These are phyloP conservation scores for Paragorgia papillata DNA, from an alignment of 92 coral and sea anemone genomes.

Conservation along the genomic window DNA sequence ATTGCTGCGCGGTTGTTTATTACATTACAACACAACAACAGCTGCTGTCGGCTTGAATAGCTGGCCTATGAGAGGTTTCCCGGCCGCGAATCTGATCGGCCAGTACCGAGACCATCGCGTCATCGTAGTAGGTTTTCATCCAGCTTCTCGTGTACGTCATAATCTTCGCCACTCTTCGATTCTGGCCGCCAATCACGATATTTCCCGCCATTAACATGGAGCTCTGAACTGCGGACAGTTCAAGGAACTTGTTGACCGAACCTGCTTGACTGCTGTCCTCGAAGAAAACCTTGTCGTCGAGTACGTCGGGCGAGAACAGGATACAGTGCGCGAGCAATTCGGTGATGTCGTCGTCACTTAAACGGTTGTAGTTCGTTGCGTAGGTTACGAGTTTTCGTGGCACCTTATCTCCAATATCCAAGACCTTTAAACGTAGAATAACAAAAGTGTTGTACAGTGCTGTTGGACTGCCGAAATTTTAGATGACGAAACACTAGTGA, in stretches of 20 bases:
- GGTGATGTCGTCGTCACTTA: slow-evolving; percentile 3
- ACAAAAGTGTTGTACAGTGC: too few relatives aligned
- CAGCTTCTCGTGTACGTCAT: slow-evolving; percentile 22
- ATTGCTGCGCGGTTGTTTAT: too few relatives aligned
- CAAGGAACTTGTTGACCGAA: slow-evolving; percentile 1
- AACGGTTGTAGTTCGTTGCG: background rate
- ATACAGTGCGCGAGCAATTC: slow-evolving; percentile 14
- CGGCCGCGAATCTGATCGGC: background rate
- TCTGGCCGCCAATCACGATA: slow-evolving; percentile 14
- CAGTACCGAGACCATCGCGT: slow-evolving; percentile 13
- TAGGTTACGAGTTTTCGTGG: background rate
- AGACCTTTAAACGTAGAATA: background rate
- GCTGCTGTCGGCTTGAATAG: background rate
- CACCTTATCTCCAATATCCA: slow-evolving; percentile 2
- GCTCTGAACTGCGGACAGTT: slow-evolving; percentile 12
- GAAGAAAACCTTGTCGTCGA: slow-evolving; percentile 14
- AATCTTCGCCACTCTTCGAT: slow-evolving; percentile 18
- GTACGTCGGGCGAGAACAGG: slow-evolving; percentile 18
- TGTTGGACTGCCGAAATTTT: too few relatives aligned
- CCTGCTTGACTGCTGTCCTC: background rate
- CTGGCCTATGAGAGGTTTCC: slow-evolving; percentile 1
- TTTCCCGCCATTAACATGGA: slow-evolving; percentile 19
- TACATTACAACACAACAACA: slow-evolving; percentile 20
- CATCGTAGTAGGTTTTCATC: slow-evolving; percentile 14
- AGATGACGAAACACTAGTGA: too few relatives aligned